phyloP scores from a whole-genome alignment of 2,797 vertebrate genomes.

The Parauchenoglanis punctatus region DNA sequence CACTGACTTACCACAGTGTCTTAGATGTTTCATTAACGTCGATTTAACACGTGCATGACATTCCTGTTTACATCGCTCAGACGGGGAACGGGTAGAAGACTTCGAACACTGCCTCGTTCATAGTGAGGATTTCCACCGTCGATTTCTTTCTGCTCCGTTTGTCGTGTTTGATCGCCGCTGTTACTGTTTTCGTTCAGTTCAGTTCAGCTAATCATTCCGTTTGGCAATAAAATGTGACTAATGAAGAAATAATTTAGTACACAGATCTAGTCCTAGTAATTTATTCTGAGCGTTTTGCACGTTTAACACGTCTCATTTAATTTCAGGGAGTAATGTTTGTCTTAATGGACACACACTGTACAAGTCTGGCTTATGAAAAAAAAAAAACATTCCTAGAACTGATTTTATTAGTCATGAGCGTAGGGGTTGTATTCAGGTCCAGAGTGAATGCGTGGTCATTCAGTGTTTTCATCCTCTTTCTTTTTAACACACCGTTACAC shows the following conservation, averaged over 20 bases:
- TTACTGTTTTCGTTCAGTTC: not conserved
- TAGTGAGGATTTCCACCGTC: not conserved
- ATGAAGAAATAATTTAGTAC: not conserved
- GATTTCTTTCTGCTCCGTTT: not conserved
- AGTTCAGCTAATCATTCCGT: not conserved
- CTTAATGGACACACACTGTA: not conserved
- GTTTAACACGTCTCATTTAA: not conserved
- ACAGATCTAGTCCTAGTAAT: not conserved
- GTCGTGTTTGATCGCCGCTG: not conserved
- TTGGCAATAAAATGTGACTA: not conserved
- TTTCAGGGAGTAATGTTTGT: not conserved
- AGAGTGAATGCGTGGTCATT: not conserved
- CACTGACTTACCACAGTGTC: not conserved
- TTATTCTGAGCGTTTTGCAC: conserved; percentile 15
- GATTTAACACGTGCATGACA: not conserved
- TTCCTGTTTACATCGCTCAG: not conserved
- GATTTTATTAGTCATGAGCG: not conserved
- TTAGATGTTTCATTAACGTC: not conserved
- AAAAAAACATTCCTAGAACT: not conserved
- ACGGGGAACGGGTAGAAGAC: not conserved
- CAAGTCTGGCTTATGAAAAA: not conserved
- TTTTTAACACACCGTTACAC: conserved; percentile 20
- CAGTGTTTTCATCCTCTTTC: not conserved
- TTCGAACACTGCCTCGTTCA: not conserved
- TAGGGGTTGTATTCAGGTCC: not conserved